Evolutionary conservation across 2,113 vertebrate genomes (phyloP).

Genomic region (Tiliqua scincoides): DNA sequence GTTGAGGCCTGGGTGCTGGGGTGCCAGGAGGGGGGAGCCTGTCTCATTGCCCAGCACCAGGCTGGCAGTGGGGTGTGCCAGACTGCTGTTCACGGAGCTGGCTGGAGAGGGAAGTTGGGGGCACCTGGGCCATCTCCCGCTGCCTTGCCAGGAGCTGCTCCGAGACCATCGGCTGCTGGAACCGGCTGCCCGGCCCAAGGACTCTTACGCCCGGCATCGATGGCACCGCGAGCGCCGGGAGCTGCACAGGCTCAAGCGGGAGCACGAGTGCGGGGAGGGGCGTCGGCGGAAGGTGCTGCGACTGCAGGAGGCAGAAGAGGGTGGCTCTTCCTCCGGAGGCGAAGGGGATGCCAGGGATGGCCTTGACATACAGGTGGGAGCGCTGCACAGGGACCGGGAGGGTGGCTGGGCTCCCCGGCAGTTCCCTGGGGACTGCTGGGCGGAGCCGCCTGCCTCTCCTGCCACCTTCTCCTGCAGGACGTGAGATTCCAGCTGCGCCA

Average conservation of each 20-base stretch:
- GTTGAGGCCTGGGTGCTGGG: accelerated
- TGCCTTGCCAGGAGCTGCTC: conserved; percentile 78
- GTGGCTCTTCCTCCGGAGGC: conserved; percentile 68
- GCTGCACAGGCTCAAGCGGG: conserved; percentile 83
- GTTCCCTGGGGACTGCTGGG: too few species aligned
- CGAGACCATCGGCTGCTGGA: conserved; percentile 83
- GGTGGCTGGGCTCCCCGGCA: accelerated
- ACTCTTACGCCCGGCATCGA: conserved; percentile 74
- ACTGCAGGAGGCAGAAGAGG: conserved; percentile 62
- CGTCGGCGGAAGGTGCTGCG: conserved; percentile 82
- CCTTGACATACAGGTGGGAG: conserved; percentile 88
- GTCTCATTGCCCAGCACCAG: too few species aligned
- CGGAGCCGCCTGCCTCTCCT: neutral
- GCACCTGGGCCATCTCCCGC: accelerated
- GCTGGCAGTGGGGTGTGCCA: too few species aligned
- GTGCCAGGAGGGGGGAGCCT: accelerated
- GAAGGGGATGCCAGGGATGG: conserved; percentile 10
- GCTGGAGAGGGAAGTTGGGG: accelerated
- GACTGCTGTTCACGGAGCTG: too few species aligned
- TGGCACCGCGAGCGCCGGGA: conserved; percentile 77
- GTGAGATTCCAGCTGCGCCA: conserved; percentile 93
- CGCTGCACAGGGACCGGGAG: too few species aligned
- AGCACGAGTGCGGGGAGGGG: conserved; percentile 74
- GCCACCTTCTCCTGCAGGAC: conserved; percentile 70
- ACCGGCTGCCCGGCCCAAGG: neutral